phyloP scores from a whole-genome alignment of 2,113 vertebrate species.

The Aegithalos caudatus region DNA sequence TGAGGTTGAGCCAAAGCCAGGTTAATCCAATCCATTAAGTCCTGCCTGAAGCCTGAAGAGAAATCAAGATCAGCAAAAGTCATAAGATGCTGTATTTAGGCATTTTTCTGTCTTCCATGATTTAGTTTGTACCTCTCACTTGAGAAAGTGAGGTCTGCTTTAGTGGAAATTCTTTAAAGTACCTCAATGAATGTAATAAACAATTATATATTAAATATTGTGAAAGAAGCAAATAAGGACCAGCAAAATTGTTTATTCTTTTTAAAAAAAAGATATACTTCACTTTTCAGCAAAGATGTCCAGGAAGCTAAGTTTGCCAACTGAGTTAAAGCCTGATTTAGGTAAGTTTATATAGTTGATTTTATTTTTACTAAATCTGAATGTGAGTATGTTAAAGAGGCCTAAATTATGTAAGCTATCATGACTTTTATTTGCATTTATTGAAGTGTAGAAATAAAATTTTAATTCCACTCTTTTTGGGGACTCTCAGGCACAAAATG shows the following conservation, averaged over 20 bases:
- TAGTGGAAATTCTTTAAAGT: neutral
- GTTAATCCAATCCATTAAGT: neutral
- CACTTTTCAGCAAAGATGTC: constrained; percentile 99
- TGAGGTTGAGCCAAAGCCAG: neutral
- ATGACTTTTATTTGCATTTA: neutral
- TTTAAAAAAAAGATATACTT: constrained; percentile 92
- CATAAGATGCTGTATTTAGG: neutral
- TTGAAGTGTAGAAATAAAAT: constrained; percentile 12
- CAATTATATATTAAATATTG: neutral
- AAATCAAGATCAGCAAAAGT: neutral
- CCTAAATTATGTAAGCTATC: neutral
- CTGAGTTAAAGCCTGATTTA: constrained; percentile 99
- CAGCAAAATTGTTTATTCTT: constrained; percentile 45
- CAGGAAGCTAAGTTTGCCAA: constrained; percentile 99
- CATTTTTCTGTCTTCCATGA: neutral
- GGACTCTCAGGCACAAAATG: constrained; percentile 2
- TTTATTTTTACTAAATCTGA: constrained; percentile 31
- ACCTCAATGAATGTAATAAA: neutral
- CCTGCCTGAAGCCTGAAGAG: neutral
- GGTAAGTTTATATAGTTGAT: constrained; percentile 86
- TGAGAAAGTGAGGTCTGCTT: neutral
- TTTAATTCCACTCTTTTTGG: neutral
- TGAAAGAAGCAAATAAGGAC: constrained; percentile 20
- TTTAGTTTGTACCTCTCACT: neutral
- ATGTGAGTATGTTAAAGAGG: neutral